These are phyloP conservation scores for Cartodere bifasciata DNA, from an alignment of 2,888 invertebrate genomes.

Conservation along the genomic window DNA sequence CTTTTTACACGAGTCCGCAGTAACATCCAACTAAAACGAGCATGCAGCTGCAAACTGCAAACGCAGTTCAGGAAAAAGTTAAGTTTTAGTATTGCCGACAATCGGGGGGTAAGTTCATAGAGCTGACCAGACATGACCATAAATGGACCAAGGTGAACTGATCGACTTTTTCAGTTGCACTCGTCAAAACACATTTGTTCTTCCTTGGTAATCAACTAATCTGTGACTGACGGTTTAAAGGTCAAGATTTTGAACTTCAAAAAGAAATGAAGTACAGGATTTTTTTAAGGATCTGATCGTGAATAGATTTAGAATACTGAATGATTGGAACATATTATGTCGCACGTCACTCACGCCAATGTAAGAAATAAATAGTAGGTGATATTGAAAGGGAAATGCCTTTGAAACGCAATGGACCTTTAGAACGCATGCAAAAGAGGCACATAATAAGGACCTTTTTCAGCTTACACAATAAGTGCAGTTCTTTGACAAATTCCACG, in stretches of 20 bases:
- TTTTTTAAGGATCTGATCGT: too few species aligned
- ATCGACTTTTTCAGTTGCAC: too few species aligned
- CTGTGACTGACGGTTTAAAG: too few species aligned
- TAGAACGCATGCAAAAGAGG: conserved; percentile 4
- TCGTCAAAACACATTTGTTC: too few species aligned
- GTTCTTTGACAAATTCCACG: too few species aligned
- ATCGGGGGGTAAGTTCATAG: conserved; percentile 29
- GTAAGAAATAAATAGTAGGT: conserved; percentile 12
- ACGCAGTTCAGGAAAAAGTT: conserved; percentile 32
- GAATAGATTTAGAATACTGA: too few species aligned
- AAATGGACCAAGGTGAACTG: conserved; percentile 29
- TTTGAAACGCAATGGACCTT: conserved; percentile 11
- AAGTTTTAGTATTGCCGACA: conserved; percentile 26
- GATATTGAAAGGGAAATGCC: conserved; percentile 12
- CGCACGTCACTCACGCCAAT: too few species aligned
- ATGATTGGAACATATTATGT: background rate
- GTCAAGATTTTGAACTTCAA: too few species aligned
- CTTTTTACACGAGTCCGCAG: conserved; percentile 30
- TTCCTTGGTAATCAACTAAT: too few species aligned
- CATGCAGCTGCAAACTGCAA: conserved; percentile 29
- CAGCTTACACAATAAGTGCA: too few species aligned
- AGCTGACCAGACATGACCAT: conserved; percentile 30
- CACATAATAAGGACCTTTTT: too few species aligned
- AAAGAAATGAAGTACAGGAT: too few species aligned
- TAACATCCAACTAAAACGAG: conserved; percentile 30